Base-by-base conservation (phyloP, 2,797 vertebrate species). In the Phoeniculus purpureus region DNA sequence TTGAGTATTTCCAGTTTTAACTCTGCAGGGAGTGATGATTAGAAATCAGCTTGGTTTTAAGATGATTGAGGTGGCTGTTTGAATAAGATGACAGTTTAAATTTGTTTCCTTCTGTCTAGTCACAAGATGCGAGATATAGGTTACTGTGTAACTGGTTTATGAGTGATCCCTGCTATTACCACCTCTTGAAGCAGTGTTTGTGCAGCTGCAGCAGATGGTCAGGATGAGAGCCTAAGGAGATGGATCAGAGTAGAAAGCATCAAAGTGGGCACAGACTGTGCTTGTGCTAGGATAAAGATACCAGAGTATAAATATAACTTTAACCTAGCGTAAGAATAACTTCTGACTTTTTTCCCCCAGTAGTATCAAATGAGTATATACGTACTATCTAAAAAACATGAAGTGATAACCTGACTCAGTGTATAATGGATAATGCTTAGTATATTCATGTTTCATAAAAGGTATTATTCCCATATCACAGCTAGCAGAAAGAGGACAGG, bases 101-200 rank as follows among this genome's bases (percentile, higher is more conserved):
- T 85, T 51, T 22, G 37, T 32, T 92, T 87, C 52, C 34, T 84
- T 66, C 86, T 89, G 62, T 51, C 55, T 85, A 45, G 59, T 89
- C 80, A 65, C 47, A 61, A 75, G 73, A 89, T 67, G 40, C 1
- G 16, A 78, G 70, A 90, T 94, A 3, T 40, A 92, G 90, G 93
- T 93, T 94, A 93, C 86, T 85, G 79, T 93, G 88, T 93, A 70
- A 94, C 79, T 73, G 62, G 90, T 78, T 91, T 87, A 60, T 73
- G 81, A 85, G 9, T 85, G 85, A 71, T 43, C 51, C 75, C 61
- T 79, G 50, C 78, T 91, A 71, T 70, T 75, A 85, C 59, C 59
- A 73, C 78, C 88, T 73, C 66, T 32, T 37, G 70, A 70, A 90
- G 75, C 25, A 1, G 37, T 67, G 58, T 56, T 85, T 62, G 52